Evolutionary conservation across 1,140 invertebrate species (phyloP), one percentile per base, ranked within the genome.

Genomic region (Dendroctonus ponderosae): DNA sequence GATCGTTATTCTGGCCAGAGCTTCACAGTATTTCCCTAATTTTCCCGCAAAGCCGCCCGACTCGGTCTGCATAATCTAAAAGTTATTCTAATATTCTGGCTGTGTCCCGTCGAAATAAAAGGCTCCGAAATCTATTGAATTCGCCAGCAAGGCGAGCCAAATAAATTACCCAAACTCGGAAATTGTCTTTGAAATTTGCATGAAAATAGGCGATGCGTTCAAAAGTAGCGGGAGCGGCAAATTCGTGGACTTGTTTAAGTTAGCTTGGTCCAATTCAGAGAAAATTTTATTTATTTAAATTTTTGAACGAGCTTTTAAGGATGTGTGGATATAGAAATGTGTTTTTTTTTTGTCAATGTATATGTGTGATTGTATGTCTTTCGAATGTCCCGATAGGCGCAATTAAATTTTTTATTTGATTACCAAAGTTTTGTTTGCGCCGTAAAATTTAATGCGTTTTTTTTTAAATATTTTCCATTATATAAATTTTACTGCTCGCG

Each of bases 131-230:
- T 42, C 70, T 53, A 61, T 63, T 66, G 44, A 59, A 59, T 67
- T 63, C 56, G 52, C 62, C 42, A 11, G 26, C 49, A 67, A 70
- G 54, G 62, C 68, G 64, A 72, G 65, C 61, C 63, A 71, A 72
- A 74, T 72, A 72, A 75, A 76, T 76, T 76, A 72, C 62, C 69
- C 67, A 40, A 62, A 64, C 71, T 64, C 70, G 71, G 66, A 76
- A 76, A 75, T 75, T 76, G 73, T 76, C 69, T 67, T 58, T 40
- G 52, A 48, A 61, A 76, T 77, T 77, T 77, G 72, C 75, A 77
- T 77, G 63, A 77, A 72, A 76, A 76, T 75, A 57, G n/a, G 40
- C 51, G 60, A 44, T 54, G 26, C 56, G 56, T 39, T 57, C 66
- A 70, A 72, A 70, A 70, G 67, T 67, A 51, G 49, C 63, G 61